Conservation (phyloP, 2,797 vertebrate species). For the Hippopotamyrus pictus region DNA sequence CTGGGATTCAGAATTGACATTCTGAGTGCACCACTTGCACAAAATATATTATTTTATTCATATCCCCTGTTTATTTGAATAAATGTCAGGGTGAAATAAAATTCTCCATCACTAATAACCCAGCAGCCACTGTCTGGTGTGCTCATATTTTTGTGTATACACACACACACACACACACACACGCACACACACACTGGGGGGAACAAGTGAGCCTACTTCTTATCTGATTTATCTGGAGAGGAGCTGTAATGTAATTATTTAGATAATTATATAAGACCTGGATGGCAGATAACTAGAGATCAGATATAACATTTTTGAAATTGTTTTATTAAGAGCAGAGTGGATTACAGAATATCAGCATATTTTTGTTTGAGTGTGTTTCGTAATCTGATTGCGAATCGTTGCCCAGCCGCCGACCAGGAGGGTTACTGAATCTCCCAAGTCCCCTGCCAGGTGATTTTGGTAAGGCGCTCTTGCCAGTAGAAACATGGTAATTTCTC, state of each 20-base stretch:
- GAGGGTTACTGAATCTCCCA: neutral
- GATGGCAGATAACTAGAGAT: neutral
- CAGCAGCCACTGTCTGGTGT: neutral
- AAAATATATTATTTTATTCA: neutral
- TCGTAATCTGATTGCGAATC: neutral
- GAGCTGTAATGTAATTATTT: neutral
- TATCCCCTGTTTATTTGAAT: neutral
- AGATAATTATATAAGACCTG: neutral
- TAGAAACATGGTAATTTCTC: neutral
- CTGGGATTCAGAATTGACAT: neutral
- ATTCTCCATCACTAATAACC: neutral
- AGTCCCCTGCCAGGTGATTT: neutral
- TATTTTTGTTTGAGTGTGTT: neutral
- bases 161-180: neutral
- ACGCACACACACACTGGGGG: neutral
- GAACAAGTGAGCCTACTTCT: neutral
- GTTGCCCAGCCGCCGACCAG: neutral
- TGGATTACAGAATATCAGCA: neutral
- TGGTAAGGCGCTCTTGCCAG: neutral
- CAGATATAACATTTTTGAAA: constrained; percentile 10
- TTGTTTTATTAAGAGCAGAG: neutral
- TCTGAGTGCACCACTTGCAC: neutral
- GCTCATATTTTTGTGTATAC: neutral
- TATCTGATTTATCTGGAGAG: neutral
- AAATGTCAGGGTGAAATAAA: constrained; percentile 1